phyloP scores from a whole-genome alignment of 1,140 invertebrate genomes.

The Drosophila leontia region DNA sequence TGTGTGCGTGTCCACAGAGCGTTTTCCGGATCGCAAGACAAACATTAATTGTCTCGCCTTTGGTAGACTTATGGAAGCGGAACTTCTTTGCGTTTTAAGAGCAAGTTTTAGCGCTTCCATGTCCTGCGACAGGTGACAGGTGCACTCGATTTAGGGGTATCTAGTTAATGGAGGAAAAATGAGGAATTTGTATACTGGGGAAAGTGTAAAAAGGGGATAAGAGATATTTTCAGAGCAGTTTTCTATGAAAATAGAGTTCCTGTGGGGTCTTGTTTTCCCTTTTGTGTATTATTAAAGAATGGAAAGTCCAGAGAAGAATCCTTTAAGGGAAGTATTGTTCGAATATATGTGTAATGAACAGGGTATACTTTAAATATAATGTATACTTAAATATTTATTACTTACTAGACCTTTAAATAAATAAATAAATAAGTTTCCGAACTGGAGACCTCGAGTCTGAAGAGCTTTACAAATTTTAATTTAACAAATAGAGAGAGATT shows the following conservation, averaged over 20 bases:
- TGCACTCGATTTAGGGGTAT: slow-evolving; percentile 11
- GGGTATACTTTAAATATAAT: background rate
- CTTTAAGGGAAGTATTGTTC: too few relatives aligned
- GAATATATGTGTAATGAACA: accelerated
- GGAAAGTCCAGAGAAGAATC: too few relatives aligned
- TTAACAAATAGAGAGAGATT: too few relatives aligned
- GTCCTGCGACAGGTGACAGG: slow-evolving; percentile 42
- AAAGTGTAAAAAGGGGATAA: background rate
- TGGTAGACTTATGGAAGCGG: slow-evolving; percentile 51
- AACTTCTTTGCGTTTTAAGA: slow-evolving; percentile 29
- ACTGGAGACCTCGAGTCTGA: too few relatives aligned
- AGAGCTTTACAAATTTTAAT: too few relatives aligned
- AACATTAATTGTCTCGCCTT: slow-evolving; percentile 68
- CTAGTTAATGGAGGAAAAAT: background rate
- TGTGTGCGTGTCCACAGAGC: slow-evolving; percentile 67
- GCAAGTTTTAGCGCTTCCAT: background rate
- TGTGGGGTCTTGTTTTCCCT: background rate
- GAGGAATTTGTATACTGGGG: background rate
- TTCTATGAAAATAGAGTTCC: background rate
- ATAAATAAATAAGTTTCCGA: too few relatives aligned
- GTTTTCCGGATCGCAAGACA: slow-evolving; percentile 41
- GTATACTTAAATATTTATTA: too few relatives aligned
- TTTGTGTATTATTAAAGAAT: background rate
- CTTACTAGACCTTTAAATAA: too few relatives aligned
- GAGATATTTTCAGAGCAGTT: background rate